Evolutionary conservation across 2,797 vertebrate species (phyloP).

Genomic region (Buceros bicornis): DNA sequence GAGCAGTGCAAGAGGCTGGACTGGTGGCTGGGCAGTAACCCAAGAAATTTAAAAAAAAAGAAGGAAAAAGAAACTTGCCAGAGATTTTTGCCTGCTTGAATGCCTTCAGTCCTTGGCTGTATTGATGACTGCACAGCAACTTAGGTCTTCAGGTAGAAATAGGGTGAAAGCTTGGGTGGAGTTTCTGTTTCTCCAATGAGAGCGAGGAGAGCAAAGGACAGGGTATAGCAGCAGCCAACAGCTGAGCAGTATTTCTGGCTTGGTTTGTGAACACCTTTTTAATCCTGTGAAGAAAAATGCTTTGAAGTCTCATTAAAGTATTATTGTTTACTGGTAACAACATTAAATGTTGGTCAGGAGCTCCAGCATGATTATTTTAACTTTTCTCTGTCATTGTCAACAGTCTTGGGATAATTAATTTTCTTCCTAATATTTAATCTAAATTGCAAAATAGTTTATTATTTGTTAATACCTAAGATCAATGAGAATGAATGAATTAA

Average conservation of each 20-base stretch:
- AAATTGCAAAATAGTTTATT: not conserved
- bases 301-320: not conserved
- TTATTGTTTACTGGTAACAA: not conserved
- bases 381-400: not conserved
- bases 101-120: not conserved
- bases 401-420: not conserved
- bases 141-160: not conserved
- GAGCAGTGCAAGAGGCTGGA: not conserved
- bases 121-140: not conserved
- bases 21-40: not conserved
- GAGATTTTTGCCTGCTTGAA: not conserved
- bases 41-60: not conserved
- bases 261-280: not conserved
- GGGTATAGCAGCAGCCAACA: not conserved
- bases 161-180: not conserved
- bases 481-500: not conserved
- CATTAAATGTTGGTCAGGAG: not conserved
- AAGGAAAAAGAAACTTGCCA: not conserved
- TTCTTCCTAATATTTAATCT: not conserved
- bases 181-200: not conserved
- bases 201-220: not conserved
- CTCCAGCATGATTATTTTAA: not conserved
- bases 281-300: not conserved
- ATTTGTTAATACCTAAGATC: not conserved
- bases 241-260: not conserved